phyloP scores from a whole-genome alignment of 23 tunicate species.

The Trididemnum nubilum region DNA sequence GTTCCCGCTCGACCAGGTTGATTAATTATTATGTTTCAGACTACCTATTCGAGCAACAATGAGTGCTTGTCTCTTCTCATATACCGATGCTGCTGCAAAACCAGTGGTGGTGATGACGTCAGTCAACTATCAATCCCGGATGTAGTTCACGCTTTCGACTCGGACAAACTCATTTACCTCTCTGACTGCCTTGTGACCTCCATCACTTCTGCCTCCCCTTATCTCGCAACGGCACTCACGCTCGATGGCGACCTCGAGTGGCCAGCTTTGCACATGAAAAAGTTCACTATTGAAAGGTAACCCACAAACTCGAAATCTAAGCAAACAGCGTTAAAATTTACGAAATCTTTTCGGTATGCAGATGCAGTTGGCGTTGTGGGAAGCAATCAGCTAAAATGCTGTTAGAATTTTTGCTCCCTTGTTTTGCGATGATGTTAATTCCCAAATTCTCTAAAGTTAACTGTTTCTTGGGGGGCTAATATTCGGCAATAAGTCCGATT shows the following conservation, averaged over 20 bases:
- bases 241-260: slow-evolving; percentile 75
- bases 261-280: slow-evolving; percentile 62
- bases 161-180: slow-evolving; percentile 51
- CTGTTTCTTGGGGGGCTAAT: too few species aligned
- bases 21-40: slow-evolving; percentile 40
- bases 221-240: slow-evolving; percentile 54
- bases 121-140: slow-evolving; percentile 57
- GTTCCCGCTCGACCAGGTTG: too few species aligned
- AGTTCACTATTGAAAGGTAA: slow-evolving; percentile 84
- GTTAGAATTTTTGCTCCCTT: too few species aligned
- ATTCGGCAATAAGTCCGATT: too few species aligned
- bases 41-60: slow-evolving; percentile 62
- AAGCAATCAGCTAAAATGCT: too few species aligned
- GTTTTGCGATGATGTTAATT: too few species aligned
- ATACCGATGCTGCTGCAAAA: slow-evolving; percentile 83
- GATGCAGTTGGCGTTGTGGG: too few species aligned
- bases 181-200: slow-evolving; percentile 48
- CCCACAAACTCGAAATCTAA: background rate
- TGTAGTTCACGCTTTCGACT: slow-evolving; percentile 53
- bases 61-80: slow-evolving; percentile 69
- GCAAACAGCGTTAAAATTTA: too few species aligned
- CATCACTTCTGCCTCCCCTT: slow-evolving; percentile 52
- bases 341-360: too few species aligned
- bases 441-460: too few species aligned
- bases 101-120: slow-evolving; percentile 57